phyloP scores from a whole-genome alignment of 2,113 vertebrate species.

The Neotragus moschatus region DNA sequence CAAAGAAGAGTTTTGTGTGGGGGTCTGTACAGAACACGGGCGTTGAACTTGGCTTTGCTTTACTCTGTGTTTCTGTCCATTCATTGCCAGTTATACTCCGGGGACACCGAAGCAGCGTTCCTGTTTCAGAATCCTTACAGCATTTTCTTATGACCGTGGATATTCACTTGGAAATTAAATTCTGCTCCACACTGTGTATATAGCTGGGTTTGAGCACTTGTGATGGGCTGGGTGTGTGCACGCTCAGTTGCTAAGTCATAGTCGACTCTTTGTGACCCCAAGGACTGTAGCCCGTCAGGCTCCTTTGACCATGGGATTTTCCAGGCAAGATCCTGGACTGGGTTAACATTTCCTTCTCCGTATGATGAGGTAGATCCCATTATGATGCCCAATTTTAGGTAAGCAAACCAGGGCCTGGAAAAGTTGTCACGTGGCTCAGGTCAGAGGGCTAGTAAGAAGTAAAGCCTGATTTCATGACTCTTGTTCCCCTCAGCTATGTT shows the following conservation, averaged over 20 bases:
- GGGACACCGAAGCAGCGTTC: not conserved
- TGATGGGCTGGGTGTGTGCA: not conserved
- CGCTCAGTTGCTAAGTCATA: not conserved
- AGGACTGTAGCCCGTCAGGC: not conserved
- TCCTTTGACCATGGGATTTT: not conserved
- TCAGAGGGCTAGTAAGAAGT: not conserved
- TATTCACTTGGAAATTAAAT: not conserved
- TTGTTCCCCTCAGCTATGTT: not conserved
- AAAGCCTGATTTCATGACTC: not conserved
- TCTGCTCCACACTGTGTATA: not conserved
- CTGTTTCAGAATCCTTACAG: not conserved
- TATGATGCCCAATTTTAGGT: not conserved
- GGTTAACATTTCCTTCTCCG: not conserved
- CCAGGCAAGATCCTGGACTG: not conserved
- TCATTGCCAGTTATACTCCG: not conserved
- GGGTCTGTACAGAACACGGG: not conserved
- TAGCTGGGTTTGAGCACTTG: not conserved
- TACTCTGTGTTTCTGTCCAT: not conserved
- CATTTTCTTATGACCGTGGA: not conserved
- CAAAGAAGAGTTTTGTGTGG: not conserved
- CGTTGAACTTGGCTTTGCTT: not conserved
- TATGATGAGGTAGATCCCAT: not conserved
- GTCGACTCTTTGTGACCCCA: not conserved
- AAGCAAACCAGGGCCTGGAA: not conserved
- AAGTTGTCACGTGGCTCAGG: not conserved